Base-by-base conservation (phyloP, 1,140 invertebrate genomes). In the Semibalanus balanoides region DNA sequence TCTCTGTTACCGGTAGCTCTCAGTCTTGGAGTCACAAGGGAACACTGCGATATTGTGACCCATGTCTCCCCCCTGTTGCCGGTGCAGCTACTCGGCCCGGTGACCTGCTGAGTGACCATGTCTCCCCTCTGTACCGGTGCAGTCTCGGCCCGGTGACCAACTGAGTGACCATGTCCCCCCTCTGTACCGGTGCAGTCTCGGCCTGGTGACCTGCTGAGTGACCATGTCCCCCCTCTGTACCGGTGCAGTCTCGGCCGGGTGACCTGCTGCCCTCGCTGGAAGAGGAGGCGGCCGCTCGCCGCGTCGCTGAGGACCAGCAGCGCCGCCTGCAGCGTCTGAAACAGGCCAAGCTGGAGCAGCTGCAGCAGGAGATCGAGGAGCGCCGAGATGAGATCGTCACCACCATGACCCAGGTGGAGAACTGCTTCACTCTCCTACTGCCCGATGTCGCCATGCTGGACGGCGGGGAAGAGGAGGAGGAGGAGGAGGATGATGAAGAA, bases 401-500 rank as follows among this genome's bases (percentile, higher is more conserved):
- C 31, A 71, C 64, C 51, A 35, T 35, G 31, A 75, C 75, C 7
- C 75, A 75, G 51, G 64, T 75, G 31, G 74, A 75, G 31, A 43
- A 25, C n/a, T 75, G 75, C 28, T 35, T 75, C 74, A 73, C 17
- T 17, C 75, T 75, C 28, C 43, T 75, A 5, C 75, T 75, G 31
- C 31, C 75, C 1, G 74, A 31, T 28, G 31, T 28, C 0, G 35
- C 30, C 31, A 73, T 78, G 64, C 79, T 75, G 76, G 81, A 81
- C 74, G 75, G 81, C 30, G 74, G 80, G 31, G 71, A 73, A 30
- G 74, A 78, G 14, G 78, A 77, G 28, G 75, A 77, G 31, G 75
- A 78, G 69, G 51, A 64, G 51, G 22, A 1, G 51, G 51, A 1
- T 25, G 11, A 1, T 19, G 51, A 14, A 1, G 51, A 64, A 14